These are phyloP conservation scores for Callorhinus ursinus DNA, from an alignment of 2,113 vertebrate species.

Conservation along the genomic window DNA sequence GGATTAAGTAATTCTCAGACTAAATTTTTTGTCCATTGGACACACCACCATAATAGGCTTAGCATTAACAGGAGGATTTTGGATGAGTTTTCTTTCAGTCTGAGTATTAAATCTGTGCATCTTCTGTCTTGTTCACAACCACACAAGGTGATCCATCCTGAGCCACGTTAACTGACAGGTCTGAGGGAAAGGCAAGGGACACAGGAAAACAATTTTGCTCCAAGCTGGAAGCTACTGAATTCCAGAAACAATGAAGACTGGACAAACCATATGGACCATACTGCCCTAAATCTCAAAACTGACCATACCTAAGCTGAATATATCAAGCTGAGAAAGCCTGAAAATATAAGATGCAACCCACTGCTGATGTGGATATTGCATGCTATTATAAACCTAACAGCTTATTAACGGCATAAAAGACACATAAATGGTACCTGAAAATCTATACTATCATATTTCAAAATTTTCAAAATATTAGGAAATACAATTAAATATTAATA, in stretches of 20 bases:
- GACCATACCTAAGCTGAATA: neutral
- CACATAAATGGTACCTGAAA: neutral
- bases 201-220: neutral
- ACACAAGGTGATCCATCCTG: neutral
- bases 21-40: constrained; percentile 39
- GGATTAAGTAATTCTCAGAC: constrained; percentile 44
- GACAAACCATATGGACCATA: neutral
- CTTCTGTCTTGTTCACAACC: neutral
- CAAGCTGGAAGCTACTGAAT: neutral
- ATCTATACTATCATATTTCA: neutral
- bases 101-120: neutral
- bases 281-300: neutral
- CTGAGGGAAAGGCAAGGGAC: neutral
- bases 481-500: neutral
- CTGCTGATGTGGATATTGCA: neutral
- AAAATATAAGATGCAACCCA: neutral
- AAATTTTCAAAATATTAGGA: neutral
- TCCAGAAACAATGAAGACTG: constrained; percentile 1
- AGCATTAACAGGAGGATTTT: neutral
- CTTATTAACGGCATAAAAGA: neutral
- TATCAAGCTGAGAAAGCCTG: neutral
- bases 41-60: neutral
- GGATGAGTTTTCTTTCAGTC: constrained; percentile 23
- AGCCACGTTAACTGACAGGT: neutral
- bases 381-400: neutral